A percentile compares a stretch with the other conserved stretches of the same genome.
Conservation (phyloP, 2,888 invertebrate species). For the Netelia fuscicornis region DNA sequence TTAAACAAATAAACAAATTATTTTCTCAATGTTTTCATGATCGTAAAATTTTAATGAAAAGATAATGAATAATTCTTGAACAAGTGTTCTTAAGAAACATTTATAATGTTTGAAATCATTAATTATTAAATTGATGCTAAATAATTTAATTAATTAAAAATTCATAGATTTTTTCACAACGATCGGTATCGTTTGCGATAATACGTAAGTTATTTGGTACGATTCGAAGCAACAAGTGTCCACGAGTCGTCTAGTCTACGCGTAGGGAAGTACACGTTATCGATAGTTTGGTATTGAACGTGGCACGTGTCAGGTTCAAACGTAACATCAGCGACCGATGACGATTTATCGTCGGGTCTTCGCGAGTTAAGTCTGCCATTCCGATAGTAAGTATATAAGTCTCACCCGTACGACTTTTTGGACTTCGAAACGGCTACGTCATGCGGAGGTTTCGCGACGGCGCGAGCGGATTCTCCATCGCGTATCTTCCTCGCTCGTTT, state of each 20-base stretch:
- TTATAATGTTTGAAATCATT: no score
- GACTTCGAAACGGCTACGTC: conserved; percentile 59
- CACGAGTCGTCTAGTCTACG: no score
- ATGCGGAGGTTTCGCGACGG: conserved; percentile 44
- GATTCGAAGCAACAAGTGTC: no score
- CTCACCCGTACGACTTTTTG: conserved; percentile 27
- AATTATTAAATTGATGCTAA: no score
- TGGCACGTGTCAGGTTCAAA: background rate
- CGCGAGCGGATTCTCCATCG: conserved; percentile 46
- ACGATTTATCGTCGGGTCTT: conserved; percentile 27
- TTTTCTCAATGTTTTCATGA: background rate
- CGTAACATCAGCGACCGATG: conserved; percentile 55
- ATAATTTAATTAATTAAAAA: no score
- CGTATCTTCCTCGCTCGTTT: background rate
- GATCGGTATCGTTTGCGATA: no score
- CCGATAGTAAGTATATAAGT: conserved; percentile 9
- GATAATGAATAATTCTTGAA: no score
- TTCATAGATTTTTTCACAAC: no score
- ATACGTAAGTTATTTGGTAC: no score
- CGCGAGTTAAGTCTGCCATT: background rate
- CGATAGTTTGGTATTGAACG: background rate
- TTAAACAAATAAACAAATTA: background rate
- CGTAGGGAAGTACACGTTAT: no score
- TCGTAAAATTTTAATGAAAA: no score
- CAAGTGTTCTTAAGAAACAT: no score